Base-by-base conservation (phyloP, 2,113 vertebrate genomes). In the Xerus inauris region DNA sequence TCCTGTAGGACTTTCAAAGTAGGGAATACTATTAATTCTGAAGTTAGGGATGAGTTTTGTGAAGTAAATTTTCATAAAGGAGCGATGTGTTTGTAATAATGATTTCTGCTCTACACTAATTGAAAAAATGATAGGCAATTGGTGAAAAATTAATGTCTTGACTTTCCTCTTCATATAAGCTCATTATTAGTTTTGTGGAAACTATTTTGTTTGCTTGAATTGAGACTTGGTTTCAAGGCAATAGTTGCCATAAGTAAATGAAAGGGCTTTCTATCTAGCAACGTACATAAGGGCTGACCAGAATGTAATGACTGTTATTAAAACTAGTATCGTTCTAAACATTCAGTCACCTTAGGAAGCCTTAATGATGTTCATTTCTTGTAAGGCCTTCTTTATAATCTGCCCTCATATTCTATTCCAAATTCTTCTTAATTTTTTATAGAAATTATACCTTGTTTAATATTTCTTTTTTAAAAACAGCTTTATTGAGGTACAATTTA, bases 1-100 rank as follows among this genome's bases (percentile, higher is more conserved):
- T 98, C 95, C 83, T 95, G 32, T 87, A 97, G 93, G 96, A 90
- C 90, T 97, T 96, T 98, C 92, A 87, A 91, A 95, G 82, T 83
- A 89, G 79, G 95, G 97, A 92, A 95, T 89, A 69, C 87, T 30
- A 57, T 96, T 65, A 93, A 59, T 49, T 96, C 82, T 81, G 65
- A 96, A 95, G 35, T 87, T 76, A 54, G 81, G 8, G 45, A 14
- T 81, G 19, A 30, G 64, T 83, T 92, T 95, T 76, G 14, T 93
- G 64, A 94, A 71, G 54, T 71, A 67, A 38, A 62, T 87, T 88
- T 94, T 89, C 82, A 79, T 38, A 11, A 49, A 83, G 45, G 67
- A 85, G 19, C 0, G 17, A 17, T 40, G 0, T 38, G 8, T 54
- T 45, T 69, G 75, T 42, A 79, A 83, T 83, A 87, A 81, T 40